Conservation (phyloP, 2,797 vertebrate species). For the Enteromius anoplus region DNA sequence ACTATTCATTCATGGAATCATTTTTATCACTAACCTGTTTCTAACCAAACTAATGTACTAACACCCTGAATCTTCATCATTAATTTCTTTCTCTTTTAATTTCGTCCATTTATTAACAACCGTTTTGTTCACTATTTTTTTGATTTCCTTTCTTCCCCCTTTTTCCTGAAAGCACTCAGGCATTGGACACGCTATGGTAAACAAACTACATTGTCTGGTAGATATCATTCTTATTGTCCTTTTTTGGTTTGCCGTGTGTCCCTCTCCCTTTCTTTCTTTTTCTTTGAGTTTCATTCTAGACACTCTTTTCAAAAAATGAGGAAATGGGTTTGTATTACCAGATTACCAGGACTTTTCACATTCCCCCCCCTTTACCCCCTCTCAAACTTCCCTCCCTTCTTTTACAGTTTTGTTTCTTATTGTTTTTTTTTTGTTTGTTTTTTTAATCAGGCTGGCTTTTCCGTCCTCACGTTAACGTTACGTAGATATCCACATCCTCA, state of each 20-base stretch:
- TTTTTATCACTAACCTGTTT: conserved; percentile 88
- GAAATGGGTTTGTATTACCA: conserved; percentile 86
- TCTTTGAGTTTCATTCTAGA: conserved; percentile 85
- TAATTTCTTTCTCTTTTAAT: conserved; percentile 86
- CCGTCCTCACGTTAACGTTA: conserved; percentile 22
- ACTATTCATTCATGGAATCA: conserved; percentile 96
- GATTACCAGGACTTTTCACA: conserved; percentile 78
- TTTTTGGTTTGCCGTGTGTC: conserved; percentile 99
- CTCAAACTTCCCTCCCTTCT: conserved; percentile 68
- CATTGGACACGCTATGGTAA: conserved; percentile 98
- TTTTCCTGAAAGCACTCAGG: conserved; percentile 81
- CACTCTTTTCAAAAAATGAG: conserved; percentile 83
- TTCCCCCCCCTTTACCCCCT: conserved; percentile 68
- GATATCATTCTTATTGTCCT: conserved; percentile 90
- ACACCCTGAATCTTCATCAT: conserved; percentile 97
- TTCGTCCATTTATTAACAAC: conserved; percentile 92
- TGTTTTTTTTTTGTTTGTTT: conserved; percentile 25
- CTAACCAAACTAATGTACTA: conserved; percentile 98
- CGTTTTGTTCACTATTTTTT: conserved; percentile 97
- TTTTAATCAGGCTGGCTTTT: conserved; percentile 33
- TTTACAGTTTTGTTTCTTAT: conserved; percentile 46
- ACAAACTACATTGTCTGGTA: conserved; percentile 98
- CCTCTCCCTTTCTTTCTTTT: conserved; percentile 82
- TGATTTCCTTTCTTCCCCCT: conserved; percentile 92
- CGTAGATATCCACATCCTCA: conserved; percentile 38